Conservation (phyloP, 2,113 vertebrate genomes). For the Myocastor coypus region DNA sequence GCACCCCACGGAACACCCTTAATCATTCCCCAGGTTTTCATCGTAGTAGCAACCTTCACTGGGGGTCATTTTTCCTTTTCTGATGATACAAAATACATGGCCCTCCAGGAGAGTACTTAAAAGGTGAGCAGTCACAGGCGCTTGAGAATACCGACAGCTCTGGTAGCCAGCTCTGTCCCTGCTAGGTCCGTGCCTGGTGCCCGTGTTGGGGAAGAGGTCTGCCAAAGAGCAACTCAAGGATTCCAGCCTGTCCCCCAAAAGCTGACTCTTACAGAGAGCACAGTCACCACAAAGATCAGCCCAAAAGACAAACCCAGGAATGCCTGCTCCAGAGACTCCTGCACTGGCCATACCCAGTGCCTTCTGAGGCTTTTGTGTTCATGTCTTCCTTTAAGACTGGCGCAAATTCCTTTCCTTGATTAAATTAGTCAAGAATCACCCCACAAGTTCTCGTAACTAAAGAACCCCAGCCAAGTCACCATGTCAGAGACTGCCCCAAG, state of each 20-base stretch:
- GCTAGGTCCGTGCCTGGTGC: not conserved
- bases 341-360: not conserved
- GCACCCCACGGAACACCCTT: rapidly evolving
- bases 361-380: not conserved
- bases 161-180: not conserved
- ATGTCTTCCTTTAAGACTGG: not conserved
- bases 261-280: not conserved
- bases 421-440: not conserved
- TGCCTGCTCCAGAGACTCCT: rapidly evolving
- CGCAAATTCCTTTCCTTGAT: not conserved
- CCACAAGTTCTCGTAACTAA: not conserved
- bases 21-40: no score
- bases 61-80: not conserved
- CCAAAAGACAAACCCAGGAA: not conserved
- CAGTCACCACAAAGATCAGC: not conserved
- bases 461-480: not conserved
- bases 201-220: not conserved
- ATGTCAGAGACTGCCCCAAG: not conserved
- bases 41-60: not conserved
- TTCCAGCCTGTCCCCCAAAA: not conserved
- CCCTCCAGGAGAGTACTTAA: not conserved
- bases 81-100: rapidly evolving
- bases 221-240: not conserved
- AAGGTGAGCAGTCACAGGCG: not conserved
- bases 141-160: not conserved